Evolutionary conservation across 2,888 invertebrate genomes (phyloP), one percentile per base, ranked within the genome.

Genomic region (Morinoia aosen): DNA sequence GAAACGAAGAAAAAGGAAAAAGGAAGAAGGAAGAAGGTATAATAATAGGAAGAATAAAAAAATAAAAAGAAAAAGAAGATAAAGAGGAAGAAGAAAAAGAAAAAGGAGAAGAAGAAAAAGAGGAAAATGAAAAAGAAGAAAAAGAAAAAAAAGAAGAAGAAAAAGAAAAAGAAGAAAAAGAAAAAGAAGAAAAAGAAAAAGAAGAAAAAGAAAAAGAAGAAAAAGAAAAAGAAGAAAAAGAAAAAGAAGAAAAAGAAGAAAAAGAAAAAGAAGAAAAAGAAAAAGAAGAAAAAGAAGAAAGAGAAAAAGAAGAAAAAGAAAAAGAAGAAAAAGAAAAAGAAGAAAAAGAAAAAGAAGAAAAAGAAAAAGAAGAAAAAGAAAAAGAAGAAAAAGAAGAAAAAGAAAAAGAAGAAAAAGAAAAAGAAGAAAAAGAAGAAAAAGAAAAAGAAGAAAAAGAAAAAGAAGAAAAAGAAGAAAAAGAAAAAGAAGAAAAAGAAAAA

Each of bases 171-270:
- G 76, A 33, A 76, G 33, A 76, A 25, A 33, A 5, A 33, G 7
- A 33, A 7, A 76, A 76, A 76, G 76, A 76, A 25, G 76, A 25
- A 76, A 76, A 5, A 76, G 3, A 16, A 5, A 76, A 76, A 5
- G 33, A 1, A 33, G 76, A 7, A 25, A 76, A 76, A 5, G 33
- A 76, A 33, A 3, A 76, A 76, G 7, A 25, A 76, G 7, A 76
- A 33, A 76, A 25, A 7, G 16, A 76, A 25, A 76, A 25, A 76
- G 76, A 76, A 76, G 76, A 76, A 7, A 48, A 48, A 7, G 48
- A 94, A 58, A 57, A 58, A 94, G 58, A 94, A 58, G 58, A 58
- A 94, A 39, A n/a, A 58, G 58, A 57, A 94, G 94, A 57, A 19
- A 94, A 57, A 57, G 58, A 94, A 58, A 14, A 57, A 93, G 93